These are phyloP conservation scores for Suillia variegata DNA, from an alignment of 2,888 invertebrate species.

Conservation along the genomic window DNA sequence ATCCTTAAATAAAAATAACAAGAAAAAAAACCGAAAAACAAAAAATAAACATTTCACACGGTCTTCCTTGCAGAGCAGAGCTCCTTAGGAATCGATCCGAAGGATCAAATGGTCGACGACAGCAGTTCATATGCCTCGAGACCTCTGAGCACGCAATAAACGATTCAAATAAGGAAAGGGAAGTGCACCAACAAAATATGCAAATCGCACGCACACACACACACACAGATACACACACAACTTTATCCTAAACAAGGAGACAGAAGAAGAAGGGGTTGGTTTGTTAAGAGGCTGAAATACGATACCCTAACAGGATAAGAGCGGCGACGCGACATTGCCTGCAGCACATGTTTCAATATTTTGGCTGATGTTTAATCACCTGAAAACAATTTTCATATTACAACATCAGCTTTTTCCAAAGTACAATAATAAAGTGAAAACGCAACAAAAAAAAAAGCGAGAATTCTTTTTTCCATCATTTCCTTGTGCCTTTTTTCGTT, in stretches of 20 bases:
- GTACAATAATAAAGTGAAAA: background rate
- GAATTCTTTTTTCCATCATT: background rate
- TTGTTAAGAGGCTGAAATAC: slow-evolving; percentile 28
- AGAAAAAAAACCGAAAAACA: background rate
- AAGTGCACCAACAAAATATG: slow-evolving; percentile 32
- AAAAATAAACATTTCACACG: slow-evolving; percentile 30
- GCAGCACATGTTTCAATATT: slow-evolving; percentile 50
- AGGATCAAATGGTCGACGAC: slow-evolving; percentile 6
- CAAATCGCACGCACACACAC: slow-evolving; percentile 5
- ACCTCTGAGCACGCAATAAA: slow-evolving; percentile 29
- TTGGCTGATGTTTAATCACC: slow-evolving; percentile 53
- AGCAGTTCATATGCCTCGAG: slow-evolving; percentile 9
- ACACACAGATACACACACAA: too few relatives aligned
- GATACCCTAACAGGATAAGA: slow-evolving; percentile 27
- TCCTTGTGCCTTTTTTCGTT: too few relatives aligned
- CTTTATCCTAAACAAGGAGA: background rate
- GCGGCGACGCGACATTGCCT: slow-evolving; percentile 13
- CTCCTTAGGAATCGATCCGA: background rate
- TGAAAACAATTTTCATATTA: slow-evolving; percentile 38
- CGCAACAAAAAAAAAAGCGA: background rate
- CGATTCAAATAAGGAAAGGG: slow-evolving; percentile 38
- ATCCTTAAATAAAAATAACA: too few relatives aligned
- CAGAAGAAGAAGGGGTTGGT: slow-evolving; percentile 5
- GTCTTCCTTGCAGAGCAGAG: slow-evolving; percentile 9
- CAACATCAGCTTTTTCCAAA: background rate